phyloP scores from a whole-genome alignment of 1,140 invertebrate genomes.

The Arctopsyche grandis region DNA sequence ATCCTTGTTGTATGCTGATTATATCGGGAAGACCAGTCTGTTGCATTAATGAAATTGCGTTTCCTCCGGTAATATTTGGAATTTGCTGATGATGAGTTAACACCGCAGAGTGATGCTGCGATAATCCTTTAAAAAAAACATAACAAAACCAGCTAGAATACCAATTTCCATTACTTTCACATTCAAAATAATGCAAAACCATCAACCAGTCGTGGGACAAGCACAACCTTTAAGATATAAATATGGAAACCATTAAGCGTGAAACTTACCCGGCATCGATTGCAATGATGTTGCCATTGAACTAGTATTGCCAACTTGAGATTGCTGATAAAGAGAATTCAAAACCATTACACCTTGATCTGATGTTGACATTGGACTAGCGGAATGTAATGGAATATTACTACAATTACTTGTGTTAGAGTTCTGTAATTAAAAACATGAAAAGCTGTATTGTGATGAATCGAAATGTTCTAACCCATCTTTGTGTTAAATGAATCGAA shows the following conservation, averaged over 20 bases:
- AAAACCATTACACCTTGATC: conserved; percentile 46
- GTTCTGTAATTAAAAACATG: conserved; percentile 41
- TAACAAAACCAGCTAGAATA: not conserved
- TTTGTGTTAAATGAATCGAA: too few relatives aligned
- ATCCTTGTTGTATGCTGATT: conserved; percentile 49
- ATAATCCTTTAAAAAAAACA: conserved; percentile 36
- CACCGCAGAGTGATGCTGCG: conserved; percentile 44
- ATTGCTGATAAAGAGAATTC: conserved; percentile 36
- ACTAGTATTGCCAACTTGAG: conserved; percentile 30
- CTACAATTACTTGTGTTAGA: conserved; percentile 40
- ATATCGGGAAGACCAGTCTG: conserved; percentile 45
- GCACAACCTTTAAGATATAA: not conserved
- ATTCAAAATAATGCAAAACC: conserved; percentile 8
- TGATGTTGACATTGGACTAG: conserved; percentile 43
- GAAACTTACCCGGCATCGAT: conserved; percentile 47
- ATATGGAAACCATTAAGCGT: conserved; percentile 2
- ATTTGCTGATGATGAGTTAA: conserved; percentile 43
- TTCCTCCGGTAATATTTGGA: not conserved
- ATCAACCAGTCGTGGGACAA: too few relatives aligned
- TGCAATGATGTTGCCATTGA: conserved; percentile 51
- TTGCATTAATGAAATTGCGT: conserved; percentile 15
- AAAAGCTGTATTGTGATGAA: conserved; percentile 1
- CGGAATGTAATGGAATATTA: conserved; percentile 38
- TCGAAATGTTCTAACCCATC: too few relatives aligned
- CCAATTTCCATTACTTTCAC: too few relatives aligned